Evolutionary conservation across 2,797 vertebrate species (phyloP).

Genomic region (Myotis vivesi): DNA sequence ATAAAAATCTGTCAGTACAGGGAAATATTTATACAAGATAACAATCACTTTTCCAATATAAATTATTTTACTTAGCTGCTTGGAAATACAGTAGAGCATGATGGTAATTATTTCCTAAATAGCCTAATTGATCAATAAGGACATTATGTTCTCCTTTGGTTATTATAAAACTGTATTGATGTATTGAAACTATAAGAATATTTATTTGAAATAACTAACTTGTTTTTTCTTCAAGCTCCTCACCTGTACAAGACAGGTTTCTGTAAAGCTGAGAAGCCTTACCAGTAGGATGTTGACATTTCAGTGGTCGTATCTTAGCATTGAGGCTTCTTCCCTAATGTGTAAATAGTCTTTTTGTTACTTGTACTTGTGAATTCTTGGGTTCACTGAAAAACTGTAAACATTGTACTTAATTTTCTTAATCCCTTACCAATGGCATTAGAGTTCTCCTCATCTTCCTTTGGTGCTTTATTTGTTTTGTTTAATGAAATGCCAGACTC

Average conservation of each 20-base stretch:
- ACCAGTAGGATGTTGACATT: background rate
- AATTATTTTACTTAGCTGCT: background rate
- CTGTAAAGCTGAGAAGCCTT: background rate
- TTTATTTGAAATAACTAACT: conserved; percentile 5
- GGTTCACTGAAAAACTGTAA: conserved; percentile 10
- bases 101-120: background rate
- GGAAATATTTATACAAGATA: background rate
- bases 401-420: conserved; percentile 3
- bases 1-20: background rate
- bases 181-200: background rate
- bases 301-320: background rate
- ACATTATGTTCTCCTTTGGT: background rate
- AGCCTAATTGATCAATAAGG: background rate
- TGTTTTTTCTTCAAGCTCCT: background rate
- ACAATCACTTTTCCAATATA: background rate
- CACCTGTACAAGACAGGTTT: background rate
- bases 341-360: conserved; percentile 3
- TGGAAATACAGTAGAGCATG: background rate
- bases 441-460: background rate
- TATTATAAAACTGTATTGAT: background rate
- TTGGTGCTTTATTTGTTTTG: conserved; percentile 18
- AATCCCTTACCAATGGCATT: background rate
- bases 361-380: background rate
- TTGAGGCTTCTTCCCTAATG: conserved; percentile 12
- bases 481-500: background rate